Evolutionary conservation across 1,140 invertebrate species (phyloP).

Genomic region (Antheraea pernyi): DNA sequence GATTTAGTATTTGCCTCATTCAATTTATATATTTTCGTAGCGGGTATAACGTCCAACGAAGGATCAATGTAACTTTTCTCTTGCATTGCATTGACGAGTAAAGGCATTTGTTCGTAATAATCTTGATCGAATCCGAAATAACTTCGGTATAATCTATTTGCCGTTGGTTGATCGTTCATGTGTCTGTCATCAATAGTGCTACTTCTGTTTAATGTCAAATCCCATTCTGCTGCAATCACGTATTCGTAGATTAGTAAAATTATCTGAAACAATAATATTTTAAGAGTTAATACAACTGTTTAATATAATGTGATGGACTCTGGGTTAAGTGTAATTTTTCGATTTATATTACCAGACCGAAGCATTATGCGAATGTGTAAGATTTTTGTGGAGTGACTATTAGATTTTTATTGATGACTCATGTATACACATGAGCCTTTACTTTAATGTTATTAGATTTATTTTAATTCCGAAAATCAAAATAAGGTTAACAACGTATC

Average conservation of each 20-base stretch:
- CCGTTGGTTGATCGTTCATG: constrained; percentile 44
- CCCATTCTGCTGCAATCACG: constrained; percentile 69
- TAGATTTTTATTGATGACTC: too few species aligned
- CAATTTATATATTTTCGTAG: constrained; percentile 27
- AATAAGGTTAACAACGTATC: too few species aligned
- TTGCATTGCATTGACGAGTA: constrained; percentile 68
- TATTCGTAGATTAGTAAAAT: constrained; percentile 75
- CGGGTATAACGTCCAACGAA: constrained; percentile 31
- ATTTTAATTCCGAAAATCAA: too few species aligned
- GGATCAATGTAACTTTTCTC: constrained; percentile 58
- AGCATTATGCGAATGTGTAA: too few species aligned
- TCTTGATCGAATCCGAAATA: constrained; percentile 72
- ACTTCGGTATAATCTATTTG: constrained; percentile 60
- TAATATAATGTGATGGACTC: too few species aligned
- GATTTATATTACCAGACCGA: too few species aligned
- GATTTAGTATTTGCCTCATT: constrained; percentile 22
- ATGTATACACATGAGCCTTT: too few species aligned
- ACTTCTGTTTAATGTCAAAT: constrained; percentile 52
- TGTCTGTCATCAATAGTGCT: constrained; percentile 30
- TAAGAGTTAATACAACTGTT: too few species aligned
- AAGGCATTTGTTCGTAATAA: constrained; percentile 70
- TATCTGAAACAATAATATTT: constrained; percentile 49
- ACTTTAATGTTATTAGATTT: too few species aligned
- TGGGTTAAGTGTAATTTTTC: too few species aligned
- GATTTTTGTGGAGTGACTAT: too few species aligned